Percentiles rank a stretch among this genome's conserved stretches.
Conservation (phyloP, 2,113 vertebrate genomes). For the Apteryx owenii region DNA sequence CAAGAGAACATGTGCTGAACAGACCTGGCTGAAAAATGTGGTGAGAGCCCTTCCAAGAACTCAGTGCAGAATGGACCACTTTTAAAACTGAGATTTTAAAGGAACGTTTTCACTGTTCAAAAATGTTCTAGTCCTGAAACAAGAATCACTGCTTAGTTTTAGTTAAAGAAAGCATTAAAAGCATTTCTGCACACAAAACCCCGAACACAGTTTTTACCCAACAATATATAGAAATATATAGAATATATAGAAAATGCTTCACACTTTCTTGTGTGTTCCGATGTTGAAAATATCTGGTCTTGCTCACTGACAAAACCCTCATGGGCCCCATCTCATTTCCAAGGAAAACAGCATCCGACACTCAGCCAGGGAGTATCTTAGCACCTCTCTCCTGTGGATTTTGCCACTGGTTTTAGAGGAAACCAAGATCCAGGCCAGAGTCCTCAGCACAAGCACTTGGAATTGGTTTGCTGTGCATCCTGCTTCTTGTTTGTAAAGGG, state of each 20-base stretch:
- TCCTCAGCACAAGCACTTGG: neutral
- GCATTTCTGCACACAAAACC: neutral
- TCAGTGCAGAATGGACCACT: neutral
- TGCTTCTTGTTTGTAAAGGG: neutral
- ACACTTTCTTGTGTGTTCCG: neutral
- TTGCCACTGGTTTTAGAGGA: neutral
- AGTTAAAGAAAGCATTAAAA: neutral
- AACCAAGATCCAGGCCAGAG: neutral
- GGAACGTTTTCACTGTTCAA: neutral
- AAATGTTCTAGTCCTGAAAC: neutral
- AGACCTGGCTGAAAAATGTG: conserved; percentile 2
- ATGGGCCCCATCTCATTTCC: neutral
- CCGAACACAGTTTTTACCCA: neutral
- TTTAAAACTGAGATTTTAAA: neutral
- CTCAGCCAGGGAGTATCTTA: neutral
- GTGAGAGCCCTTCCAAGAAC: neutral
- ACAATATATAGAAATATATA: neutral
- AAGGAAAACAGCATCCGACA: neutral
- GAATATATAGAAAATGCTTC: neutral
- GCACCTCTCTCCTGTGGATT: neutral
- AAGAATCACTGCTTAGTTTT: neutral
- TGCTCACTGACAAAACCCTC: neutral
- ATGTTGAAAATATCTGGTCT: conserved; percentile 11
- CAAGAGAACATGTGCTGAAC: conserved; percentile 13
- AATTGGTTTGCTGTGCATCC: neutral